phyloP scores from a whole-genome alignment of 2,888 invertebrate genomes.

The Mamestra brassicae region DNA sequence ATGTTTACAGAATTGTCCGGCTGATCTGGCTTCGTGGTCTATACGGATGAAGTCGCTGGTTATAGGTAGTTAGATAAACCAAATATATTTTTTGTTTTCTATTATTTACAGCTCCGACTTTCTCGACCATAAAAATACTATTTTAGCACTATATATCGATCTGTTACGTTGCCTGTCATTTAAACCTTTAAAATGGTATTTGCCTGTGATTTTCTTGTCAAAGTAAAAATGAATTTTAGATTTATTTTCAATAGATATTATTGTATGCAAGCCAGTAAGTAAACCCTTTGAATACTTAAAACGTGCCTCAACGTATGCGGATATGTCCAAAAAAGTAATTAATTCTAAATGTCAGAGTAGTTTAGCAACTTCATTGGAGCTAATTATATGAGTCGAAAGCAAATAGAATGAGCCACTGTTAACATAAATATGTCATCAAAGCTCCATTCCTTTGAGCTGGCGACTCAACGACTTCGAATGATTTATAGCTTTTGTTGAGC shows the following conservation, averaged over 20 bases:
- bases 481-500: conserved; percentile 39
- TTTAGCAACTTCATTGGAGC: conserved; percentile 31
- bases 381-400: conserved; percentile 37
- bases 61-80: no score
- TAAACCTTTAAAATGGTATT: not conserved
- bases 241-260: no score
- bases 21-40: no score
- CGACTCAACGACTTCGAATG: conserved; percentile 28
- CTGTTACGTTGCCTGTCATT: not conserved
- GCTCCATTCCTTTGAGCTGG: conserved; percentile 33
- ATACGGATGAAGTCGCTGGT: no score
- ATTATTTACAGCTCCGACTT: not conserved
- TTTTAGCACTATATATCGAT: not conserved
- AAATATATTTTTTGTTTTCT: no score
- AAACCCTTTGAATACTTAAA: not conserved
- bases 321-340: not conserved
- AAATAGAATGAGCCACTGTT: conserved; percentile 35
- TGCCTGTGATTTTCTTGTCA: not conserved
- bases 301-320: not conserved
- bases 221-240: no score
- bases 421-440: conserved; percentile 55
- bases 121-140: not conserved
- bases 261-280: not conserved
- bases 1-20: no score
- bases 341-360: conserved; percentile 40